These are phyloP conservation scores for Cliona cf. orientalis DNA, from an alignment of 37 sponge, comb jelly and placozoan species.

Conservation along the genomic window DNA sequence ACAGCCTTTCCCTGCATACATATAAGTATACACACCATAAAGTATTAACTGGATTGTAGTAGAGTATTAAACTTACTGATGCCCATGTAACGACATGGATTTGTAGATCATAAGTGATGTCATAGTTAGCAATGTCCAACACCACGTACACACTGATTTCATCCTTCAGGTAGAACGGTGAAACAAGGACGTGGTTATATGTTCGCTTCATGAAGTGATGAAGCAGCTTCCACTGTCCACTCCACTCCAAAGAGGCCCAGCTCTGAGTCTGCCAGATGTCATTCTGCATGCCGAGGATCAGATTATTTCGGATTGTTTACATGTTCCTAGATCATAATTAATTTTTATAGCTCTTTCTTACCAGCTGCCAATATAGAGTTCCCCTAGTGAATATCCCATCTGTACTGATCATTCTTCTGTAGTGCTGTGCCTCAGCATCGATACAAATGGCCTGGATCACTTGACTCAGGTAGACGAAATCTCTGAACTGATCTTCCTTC, in stretches of 20 bases:
- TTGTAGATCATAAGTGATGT: constrained; percentile 13
- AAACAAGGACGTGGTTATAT: constrained; percentile 64
- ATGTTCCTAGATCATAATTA: too few relatives aligned
- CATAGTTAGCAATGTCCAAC: constrained; percentile 43
- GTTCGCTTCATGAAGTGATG: constrained; percentile 76
- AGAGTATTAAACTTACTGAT: background rate
- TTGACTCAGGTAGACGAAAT: constrained; percentile 91
- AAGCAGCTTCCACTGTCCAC: constrained; percentile 89
- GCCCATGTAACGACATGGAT: constrained; percentile 61
- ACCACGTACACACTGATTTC: constrained; percentile 71
- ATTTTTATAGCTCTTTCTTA: too few relatives aligned
- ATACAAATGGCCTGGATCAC: constrained; percentile 90
- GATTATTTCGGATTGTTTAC: too few relatives aligned
- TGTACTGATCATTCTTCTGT: constrained; percentile 74
- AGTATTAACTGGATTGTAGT: too few relatives aligned
- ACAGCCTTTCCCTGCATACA: constrained; percentile 36
- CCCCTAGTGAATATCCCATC: constrained; percentile 80
- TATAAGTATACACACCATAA: too few relatives aligned
- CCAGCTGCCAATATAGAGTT: constrained; percentile 97
- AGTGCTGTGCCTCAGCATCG: constrained; percentile 89
- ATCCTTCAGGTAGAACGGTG: constrained; percentile 62
- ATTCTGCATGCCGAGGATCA: too few relatives aligned
- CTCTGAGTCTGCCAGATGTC: constrained; percentile 96
- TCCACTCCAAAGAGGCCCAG: constrained; percentile 92
- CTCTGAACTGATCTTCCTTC: too few relatives aligned